These are phyloP conservation scores for Archips crataeganus DNA, from an alignment of 2,888 invertebrate genomes.

Conservation along the genomic window DNA sequence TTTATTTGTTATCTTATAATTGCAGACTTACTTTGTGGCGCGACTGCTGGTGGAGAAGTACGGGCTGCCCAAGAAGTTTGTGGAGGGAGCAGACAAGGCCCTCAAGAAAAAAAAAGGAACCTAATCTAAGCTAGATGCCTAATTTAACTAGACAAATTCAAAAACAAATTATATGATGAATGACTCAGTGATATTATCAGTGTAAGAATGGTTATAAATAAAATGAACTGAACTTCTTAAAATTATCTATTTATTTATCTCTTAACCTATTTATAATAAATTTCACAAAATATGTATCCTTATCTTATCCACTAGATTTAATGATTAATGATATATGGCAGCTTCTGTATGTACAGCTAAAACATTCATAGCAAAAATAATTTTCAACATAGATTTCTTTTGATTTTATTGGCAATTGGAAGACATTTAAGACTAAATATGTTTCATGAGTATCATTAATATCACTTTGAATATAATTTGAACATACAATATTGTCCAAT, in stretches of 20 bases:
- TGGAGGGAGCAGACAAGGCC: conserved; percentile 91
- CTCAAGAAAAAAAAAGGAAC: conserved; percentile 88
- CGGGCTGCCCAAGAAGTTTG: conserved; percentile 90
- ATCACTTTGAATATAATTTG: conserved; percentile 31
- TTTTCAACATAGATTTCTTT: conserved; percentile 11
- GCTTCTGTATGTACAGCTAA: conserved; percentile 14
- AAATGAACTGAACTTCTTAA: conserved; percentile 48
- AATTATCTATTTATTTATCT: conserved; percentile 45
- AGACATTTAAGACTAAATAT: conserved; percentile 53
- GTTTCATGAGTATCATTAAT: conserved; percentile 40
- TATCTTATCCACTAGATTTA: conserved; percentile 18
- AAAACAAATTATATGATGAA: conserved; percentile 3
- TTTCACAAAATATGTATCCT: conserved; percentile 29
- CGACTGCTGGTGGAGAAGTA: conserved; percentile 89
- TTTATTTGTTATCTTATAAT: conserved; percentile 45
- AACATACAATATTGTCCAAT: conserved; percentile 9
- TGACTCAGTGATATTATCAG: conserved; percentile 30
- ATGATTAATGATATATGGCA: conserved; percentile 23
- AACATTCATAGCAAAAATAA: conserved; percentile 12
- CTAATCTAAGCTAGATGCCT: background rate
- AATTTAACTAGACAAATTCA: background rate
- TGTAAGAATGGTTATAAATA: conserved; percentile 44
- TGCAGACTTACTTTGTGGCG: conserved; percentile 80
- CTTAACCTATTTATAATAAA: conserved; percentile 39
- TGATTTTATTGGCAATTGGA: conserved; percentile 48